These are phyloP conservation scores for Anthoscopus minutus DNA, from an alignment of 2,113 vertebrate species.

Conservation along the genomic window DNA sequence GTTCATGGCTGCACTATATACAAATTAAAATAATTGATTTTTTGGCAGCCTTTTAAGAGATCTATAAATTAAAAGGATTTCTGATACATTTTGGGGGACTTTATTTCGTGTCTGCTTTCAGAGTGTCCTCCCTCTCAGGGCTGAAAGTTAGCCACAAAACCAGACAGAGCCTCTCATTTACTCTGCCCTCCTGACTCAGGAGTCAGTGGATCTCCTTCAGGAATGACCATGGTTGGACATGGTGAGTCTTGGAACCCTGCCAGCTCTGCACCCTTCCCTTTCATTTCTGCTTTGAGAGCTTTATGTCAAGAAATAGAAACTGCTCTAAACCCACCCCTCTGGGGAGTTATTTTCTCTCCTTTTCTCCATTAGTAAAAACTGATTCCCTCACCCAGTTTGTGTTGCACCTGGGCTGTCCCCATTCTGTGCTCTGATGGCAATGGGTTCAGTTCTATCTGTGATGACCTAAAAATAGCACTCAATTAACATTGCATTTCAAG, in stretches of 20 bases:
- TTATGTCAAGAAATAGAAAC: not conserved
- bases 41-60: conserved; percentile 58
- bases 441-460: conserved; percentile 69
- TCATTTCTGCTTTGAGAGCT: not conserved
- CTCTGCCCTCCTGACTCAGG: not conserved
- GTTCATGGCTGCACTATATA: conserved; percentile 40
- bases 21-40: conserved; percentile 69
- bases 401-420: conserved; percentile 69
- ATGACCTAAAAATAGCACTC: conserved; percentile 81
- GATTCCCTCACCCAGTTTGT: conserved; percentile 30
- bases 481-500: conserved; percentile 86
- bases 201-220: not conserved
- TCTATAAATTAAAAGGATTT: conserved; percentile 64
- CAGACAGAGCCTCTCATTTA: not conserved
- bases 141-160: conserved; percentile 39
- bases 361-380: conserved; percentile 6
- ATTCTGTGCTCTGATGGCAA: conserved; percentile 59
- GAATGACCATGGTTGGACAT: not conserved
- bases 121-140: not conserved
- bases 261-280: not conserved
- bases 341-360: not conserved
- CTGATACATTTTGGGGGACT: conserved; percentile 44
- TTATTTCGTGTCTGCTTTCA: conserved; percentile 28
- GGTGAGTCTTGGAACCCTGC: not conserved
- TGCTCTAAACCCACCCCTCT: not conserved